Conservation (phyloP, 2,113 vertebrate genomes). For the Galeopterus variegatus region DNA sequence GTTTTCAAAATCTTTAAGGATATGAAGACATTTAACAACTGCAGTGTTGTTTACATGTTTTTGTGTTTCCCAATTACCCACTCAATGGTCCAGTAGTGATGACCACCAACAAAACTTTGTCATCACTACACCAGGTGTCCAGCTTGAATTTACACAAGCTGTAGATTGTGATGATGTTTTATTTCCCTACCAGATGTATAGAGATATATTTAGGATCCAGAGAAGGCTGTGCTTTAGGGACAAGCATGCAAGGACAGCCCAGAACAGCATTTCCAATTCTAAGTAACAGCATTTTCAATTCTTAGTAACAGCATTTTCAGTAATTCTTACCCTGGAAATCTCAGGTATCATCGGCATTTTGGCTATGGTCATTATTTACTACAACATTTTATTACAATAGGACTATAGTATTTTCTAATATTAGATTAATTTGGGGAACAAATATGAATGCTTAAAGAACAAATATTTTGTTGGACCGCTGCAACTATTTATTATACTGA, state of each 20-base stretch:
- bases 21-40: not conserved
- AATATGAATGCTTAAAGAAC: not conserved
- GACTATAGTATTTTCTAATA: not conserved
- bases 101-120: not conserved
- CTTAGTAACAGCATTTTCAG: not conserved
- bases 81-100: not conserved
- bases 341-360: not conserved
- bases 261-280: not conserved
- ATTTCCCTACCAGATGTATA: not conserved
- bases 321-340: not conserved
- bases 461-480: not conserved
- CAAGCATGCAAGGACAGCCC: fast-evolving
- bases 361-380: not conserved
- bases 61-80: not conserved
- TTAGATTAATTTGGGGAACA: not conserved
- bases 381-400: not conserved
- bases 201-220: not conserved
- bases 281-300: not conserved
- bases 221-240: not conserved
- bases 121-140: not conserved
- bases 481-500: not conserved
- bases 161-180: not conserved
- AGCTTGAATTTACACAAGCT: not conserved
- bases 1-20: not conserved
- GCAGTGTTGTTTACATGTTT: not conserved